Evolutionary conservation across 2,797 vertebrate species (phyloP), one percentile per base, ranked within the genome.

Genomic region (Gouania willdenowi): DNA sequence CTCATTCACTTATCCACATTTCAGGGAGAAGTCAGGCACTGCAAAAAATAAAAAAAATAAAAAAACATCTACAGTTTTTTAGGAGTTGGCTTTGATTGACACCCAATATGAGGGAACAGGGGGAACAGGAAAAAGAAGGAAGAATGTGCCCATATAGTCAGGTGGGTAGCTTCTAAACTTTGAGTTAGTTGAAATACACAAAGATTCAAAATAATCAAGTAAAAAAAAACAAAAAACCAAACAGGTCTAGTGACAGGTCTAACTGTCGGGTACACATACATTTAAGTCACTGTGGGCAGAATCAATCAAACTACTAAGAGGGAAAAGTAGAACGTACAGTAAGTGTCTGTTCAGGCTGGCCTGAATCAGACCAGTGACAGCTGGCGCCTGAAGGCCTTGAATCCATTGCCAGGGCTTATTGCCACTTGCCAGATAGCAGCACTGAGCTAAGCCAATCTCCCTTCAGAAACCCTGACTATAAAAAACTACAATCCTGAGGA

Each of bases 161-260:
- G 63, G 62, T 37, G 55, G 79, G 72, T 69, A 58, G 71, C 75
- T 79, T 67, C 71, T 71, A 61, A 70, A 84, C 77, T 82, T 85
- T 73, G 83, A 84, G 85, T 85, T 80, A 79, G 75, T 75, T 81
- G 75, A 76, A 79, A 82, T 79, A 82, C 84, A 82, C 77, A 82
- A 67, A 32, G 60, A 63, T 75, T 81, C 81, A 77, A 83, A 81
- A 77, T 71, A 75, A 66, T 23, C 53, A 39, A 4, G 40, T 29
- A 49, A 34, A 50, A 73, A 81, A 77, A 79, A n/a, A n/a, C 53
- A 75, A 81, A 77, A 79, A n/a, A n/a, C n/a, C n/a, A n/a, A n/a
- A n/a, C n/a, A n/a, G n/a, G n/a, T n/a, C n/a, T 71, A 83, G 74
- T 55, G 71, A 47, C 59, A 64, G 72, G 67, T 78, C 74, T 66